phyloP scores from a whole-genome alignment of 2,113 vertebrate genomes.

The Mus spicilegus region DNA sequence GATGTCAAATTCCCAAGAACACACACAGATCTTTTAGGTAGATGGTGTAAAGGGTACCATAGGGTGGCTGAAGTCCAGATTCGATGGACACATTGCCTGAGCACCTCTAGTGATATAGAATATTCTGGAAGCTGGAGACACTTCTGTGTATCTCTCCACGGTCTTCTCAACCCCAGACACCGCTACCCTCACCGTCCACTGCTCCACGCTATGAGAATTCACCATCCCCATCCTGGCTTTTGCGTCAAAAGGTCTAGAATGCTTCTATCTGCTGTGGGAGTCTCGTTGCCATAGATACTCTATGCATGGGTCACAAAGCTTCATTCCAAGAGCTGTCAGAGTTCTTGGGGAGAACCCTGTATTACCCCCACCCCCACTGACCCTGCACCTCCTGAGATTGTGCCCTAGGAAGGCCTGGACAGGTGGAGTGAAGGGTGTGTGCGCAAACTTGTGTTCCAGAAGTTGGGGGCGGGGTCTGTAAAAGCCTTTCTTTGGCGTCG shows the following conservation, averaged over 20 bases:
- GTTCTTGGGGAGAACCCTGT: not conserved
- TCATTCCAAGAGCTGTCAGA: not conserved
- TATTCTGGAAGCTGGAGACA: not conserved
- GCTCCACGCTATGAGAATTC: not conserved
- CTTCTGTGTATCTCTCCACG: not conserved
- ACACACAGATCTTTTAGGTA: not conserved
- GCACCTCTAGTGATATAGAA: not conserved
- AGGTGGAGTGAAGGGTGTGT: not conserved
- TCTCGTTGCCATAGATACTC: slow-evolving; percentile 30
- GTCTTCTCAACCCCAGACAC: no score
- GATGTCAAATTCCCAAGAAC: not conserved
- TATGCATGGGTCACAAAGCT: not conserved
- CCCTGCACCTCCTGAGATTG: not conserved
- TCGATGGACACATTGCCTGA: not conserved
- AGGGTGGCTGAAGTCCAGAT: not conserved
- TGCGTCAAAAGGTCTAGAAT: not conserved
- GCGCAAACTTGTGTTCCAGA: not conserved
- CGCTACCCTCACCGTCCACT: no score
- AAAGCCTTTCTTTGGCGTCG: not conserved
- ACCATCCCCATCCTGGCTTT: not conserved
- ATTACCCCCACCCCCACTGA: not conserved
- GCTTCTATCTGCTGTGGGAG: not conserved
- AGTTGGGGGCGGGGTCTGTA: not conserved
- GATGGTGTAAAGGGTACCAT: not conserved
- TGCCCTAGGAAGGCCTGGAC: not conserved